These are phyloP conservation scores for Magallana nippona DNA, from an alignment of 2,888 invertebrate species.

Conservation along the genomic window DNA sequence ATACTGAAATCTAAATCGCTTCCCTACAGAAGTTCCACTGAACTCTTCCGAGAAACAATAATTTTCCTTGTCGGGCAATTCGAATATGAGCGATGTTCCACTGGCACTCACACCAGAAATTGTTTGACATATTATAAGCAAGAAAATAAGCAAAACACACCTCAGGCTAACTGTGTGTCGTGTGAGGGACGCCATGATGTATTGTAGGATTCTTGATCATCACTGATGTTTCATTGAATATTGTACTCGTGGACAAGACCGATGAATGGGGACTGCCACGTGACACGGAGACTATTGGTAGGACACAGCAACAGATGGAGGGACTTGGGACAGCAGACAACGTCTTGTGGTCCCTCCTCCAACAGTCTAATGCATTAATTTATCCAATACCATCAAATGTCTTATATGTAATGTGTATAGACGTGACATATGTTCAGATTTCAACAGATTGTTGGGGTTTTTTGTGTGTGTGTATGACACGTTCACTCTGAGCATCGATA, in stretches of 20 bases:
- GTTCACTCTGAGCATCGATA: no score
- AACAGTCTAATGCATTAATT: no score
- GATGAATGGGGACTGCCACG: neutral
- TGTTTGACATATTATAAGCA: neutral
- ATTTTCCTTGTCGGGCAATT: constrained; percentile 72
- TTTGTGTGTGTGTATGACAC: no score
- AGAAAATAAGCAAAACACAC: neutral
- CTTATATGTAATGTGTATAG: no score
- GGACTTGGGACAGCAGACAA: neutral
- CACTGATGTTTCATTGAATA: neutral
- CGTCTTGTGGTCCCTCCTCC: neutral
- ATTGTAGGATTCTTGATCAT: constrained; percentile 7
- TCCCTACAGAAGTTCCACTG: constrained; percentile 54
- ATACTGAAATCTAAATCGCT: constrained; percentile 70
- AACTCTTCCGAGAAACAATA: constrained; percentile 74
- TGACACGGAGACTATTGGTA: neutral
- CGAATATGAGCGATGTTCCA: constrained; percentile 67
- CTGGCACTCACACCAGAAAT: constrained; percentile 45
- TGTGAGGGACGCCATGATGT: neutral
- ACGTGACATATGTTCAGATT: no score
- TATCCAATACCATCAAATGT: no score
- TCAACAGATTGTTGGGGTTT: no score
- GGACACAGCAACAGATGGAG: neutral
- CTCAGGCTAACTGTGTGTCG: neutral
- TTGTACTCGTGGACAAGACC: neutral